Percentiles rank a stretch among this genome's conserved stretches.
Evolutionary conservation across 2,797 vertebrate species (phyloP).

Genomic region (Chelonia mydas): DNA sequence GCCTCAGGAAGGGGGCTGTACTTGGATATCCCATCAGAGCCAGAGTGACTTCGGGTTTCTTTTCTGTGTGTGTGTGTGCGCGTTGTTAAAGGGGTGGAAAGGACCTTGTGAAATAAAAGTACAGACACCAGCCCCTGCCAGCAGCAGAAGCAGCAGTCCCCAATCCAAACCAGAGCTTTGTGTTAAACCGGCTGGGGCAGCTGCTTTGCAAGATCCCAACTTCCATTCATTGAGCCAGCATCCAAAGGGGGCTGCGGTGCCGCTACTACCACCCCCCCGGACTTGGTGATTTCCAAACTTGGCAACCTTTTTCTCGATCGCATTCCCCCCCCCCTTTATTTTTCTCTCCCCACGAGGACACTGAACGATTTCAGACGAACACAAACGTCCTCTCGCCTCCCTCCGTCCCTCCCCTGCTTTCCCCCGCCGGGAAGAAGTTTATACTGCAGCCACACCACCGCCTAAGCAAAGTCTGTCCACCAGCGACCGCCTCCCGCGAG

Average conservation of each 20-base stretch:
- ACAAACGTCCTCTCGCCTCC: background rate
- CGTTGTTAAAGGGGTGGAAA: slow-evolving; percentile 53
- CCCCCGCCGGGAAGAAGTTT: background rate
- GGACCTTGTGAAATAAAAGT: slow-evolving; percentile 87
- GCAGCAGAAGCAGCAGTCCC: slow-evolving; percentile 35
- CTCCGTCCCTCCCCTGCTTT: background rate
- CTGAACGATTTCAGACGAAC: background rate
- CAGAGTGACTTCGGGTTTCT: slow-evolving; percentile 66
- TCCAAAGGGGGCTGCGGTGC: background rate
- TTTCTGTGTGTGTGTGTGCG: background rate
- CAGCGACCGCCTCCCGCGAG: background rate
- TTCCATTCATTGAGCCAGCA: slow-evolving; percentile 63
- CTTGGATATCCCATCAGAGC: slow-evolving; percentile 81
- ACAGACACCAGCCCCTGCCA: slow-evolving; percentile 78
- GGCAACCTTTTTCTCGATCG: slow-evolving; percentile 37
- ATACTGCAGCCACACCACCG: background rate
- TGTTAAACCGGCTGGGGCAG: background rate
- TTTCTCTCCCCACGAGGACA: background rate
- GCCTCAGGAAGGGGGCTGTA: slow-evolving; percentile 89
- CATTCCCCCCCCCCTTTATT: background rate
- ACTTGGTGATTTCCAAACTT: slow-evolving; percentile 35
- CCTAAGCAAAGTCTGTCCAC: background rate
- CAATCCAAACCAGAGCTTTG: background rate
- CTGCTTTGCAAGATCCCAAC: background rate
- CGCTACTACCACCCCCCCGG: background rate